phyloP scores from a whole-genome alignment of 2,113 vertebrate genomes.

The Mesembrinibis cayennensis region DNA sequence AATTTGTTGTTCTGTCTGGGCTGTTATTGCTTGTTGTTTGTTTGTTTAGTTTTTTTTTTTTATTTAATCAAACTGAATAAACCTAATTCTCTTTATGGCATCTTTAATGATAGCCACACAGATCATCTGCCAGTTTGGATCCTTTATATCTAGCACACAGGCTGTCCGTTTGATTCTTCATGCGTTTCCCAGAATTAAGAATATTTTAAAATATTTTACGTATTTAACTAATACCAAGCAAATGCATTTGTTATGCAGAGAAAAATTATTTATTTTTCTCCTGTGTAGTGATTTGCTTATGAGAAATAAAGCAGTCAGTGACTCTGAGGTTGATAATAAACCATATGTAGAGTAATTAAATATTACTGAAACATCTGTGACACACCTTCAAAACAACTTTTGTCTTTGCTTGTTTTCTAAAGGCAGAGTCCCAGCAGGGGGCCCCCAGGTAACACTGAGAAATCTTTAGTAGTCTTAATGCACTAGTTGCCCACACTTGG shows the following conservation, averaged over 20 bases:
- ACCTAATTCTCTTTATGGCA: not conserved
- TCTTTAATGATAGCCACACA: not conserved
- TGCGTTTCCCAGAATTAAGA: not conserved
- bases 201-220: not conserved
- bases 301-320: not conserved
- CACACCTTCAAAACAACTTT: not conserved
- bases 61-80: not conserved
- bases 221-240: not conserved
- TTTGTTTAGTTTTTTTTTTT: no score
- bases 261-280: not conserved
- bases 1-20: no score
- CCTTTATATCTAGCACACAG: not conserved
- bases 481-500: not conserved
- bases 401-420: not conserved
- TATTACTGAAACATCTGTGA: not conserved
- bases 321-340: not conserved
- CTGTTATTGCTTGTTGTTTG: not conserved
- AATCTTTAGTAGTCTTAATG: not conserved
- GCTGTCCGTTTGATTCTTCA: not conserved
- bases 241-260: not conserved
- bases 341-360: not conserved
- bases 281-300: not conserved
- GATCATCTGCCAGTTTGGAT: not conserved
- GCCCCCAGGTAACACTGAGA: conserved; percentile 51
- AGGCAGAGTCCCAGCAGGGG: conserved; percentile 59